Evolutionary conservation across 2,113 vertebrate species (phyloP), one percentile per base, ranked within the genome.

Genomic region (Dermatemys mawii): DNA sequence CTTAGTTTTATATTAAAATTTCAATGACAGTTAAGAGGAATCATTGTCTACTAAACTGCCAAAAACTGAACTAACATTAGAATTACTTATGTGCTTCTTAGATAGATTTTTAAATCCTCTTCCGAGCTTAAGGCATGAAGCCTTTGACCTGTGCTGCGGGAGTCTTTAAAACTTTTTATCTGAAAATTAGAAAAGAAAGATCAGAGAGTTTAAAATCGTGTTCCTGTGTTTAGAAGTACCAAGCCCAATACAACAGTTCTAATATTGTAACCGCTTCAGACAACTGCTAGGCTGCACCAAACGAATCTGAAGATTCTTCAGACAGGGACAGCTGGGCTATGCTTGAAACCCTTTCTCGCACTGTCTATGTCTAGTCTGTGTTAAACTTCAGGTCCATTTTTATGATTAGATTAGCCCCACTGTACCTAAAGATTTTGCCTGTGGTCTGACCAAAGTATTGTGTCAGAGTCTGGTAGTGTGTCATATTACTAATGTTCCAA

Each of bases 401-500:
- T 79, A 87, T 1, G 35, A 85, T 89, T 50, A 60, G 91, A 46
- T 70, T 79, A 79, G 21, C 76, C 76, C 54, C 81, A 93, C 60
- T 19, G 60, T 82, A 91, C 91, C 50, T 94, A 92, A 85, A 93
- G 82, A 90, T 82, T 96, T 29, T 92, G 86, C 81, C 88, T 96
- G 93, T 78, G 94, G 96, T 83, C 55, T 63, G 81, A 86, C 41
- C 76, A 38, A 85, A 48, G 41, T 94, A 94, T 92, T 88, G 87
- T 97, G 89, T 92, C 78, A 83, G 55, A 93, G 96, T 96, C 97
- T 94, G 95, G 92, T 89, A 83, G 94, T 88, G 91, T 91, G 97
- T 86, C 97, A 94, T 96, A 95, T 95, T 96, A 95, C 97, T 98
- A 98, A 98, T 97, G 97, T 93, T 97, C 80, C 89, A 94, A 95